Evolutionary conservation across 2,113 vertebrate species (phyloP).

Genomic region (Caracal caracal): DNA sequence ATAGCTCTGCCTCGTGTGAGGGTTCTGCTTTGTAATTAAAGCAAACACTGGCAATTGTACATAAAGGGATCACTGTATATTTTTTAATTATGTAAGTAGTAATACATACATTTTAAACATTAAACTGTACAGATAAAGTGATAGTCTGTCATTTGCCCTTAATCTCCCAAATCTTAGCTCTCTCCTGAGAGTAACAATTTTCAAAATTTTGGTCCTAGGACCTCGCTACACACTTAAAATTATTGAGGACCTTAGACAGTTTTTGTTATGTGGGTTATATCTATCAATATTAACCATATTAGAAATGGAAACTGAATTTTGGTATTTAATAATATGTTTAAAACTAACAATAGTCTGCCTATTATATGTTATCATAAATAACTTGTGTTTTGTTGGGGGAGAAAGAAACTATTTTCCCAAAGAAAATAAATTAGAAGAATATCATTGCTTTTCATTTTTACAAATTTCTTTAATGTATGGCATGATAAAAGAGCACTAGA

Average conservation of each 20-base stretch:
- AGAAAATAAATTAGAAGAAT: neutral
- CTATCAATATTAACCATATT: neutral
- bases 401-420: neutral
- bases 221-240: neutral
- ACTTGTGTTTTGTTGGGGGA: neutral
- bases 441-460: conserved; percentile 20
- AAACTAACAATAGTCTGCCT: neutral
- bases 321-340: neutral
- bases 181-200: neutral
- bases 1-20: neutral
- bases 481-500: neutral
- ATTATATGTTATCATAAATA: neutral
- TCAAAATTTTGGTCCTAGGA: neutral
- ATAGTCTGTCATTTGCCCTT: neutral
- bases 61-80: neutral
- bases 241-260: neutral
- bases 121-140: neutral
- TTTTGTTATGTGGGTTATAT: neutral
- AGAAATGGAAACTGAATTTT: conserved; percentile 33
- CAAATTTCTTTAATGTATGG: neutral
- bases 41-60: neutral
- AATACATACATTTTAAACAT: neutral
- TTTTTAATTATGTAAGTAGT: neutral
- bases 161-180: neutral
- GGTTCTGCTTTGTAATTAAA: conserved; percentile 14